phyloP scores from a whole-genome alignment of 1,140 invertebrate genomes.

The Trichonephila clavipes region DNA sequence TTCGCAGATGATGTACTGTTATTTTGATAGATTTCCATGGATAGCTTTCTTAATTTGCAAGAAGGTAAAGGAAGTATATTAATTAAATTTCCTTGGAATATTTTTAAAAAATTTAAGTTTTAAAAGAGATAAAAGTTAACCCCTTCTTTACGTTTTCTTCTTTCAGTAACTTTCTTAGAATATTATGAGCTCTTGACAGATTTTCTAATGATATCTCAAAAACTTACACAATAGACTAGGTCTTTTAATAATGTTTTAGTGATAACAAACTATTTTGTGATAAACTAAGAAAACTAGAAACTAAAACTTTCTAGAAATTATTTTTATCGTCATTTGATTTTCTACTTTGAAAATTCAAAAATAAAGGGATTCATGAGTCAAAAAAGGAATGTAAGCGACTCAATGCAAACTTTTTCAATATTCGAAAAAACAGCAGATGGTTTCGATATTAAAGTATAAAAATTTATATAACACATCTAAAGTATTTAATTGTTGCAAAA shows the following conservation, averaged over 20 bases:
- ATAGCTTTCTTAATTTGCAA: neutral
- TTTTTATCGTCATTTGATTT: neutral
- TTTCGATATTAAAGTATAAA: too few species aligned
- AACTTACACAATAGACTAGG: neutral
- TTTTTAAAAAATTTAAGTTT: neutral
- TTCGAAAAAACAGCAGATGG: too few species aligned
- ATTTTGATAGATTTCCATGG: neutral
- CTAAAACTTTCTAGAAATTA: neutral
- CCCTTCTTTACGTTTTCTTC: neutral
- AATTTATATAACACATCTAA: too few species aligned
- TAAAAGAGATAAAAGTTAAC: neutral
- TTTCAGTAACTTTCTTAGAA: neutral
- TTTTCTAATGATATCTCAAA: neutral
- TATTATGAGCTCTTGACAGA: neutral
- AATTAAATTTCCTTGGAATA: neutral
- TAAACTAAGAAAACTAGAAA: too few species aligned
- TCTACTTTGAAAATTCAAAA: neutral
- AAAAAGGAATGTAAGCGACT: too few species aligned
- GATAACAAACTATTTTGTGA: neutral
- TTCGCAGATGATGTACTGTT: neutral
- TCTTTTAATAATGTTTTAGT: neutral
- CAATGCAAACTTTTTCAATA: too few species aligned
- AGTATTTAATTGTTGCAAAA: too few species aligned
- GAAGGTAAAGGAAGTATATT: neutral
- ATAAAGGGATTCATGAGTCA: neutral